phyloP scores from a whole-genome alignment of 2,888 invertebrate species.

The Microchrysa polita region DNA sequence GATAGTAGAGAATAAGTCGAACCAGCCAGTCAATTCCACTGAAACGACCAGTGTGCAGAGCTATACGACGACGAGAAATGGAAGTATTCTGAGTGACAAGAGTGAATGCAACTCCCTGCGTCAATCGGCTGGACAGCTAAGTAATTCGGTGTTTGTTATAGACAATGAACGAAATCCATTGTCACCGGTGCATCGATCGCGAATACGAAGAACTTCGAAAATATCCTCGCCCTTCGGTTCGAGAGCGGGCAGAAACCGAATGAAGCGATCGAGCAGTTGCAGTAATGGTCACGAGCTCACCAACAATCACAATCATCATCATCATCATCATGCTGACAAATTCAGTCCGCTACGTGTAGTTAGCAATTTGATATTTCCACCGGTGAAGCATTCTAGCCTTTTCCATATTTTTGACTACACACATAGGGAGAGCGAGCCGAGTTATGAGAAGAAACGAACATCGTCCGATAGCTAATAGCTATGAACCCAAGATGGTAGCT shows the following conservation, averaged over 20 bases:
- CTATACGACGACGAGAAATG: conserved; percentile 52
- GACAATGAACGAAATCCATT: conserved; percentile 56
- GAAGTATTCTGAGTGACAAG: conserved; percentile 29
- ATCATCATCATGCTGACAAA: conserved; percentile 55
- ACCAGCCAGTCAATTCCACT: conserved; percentile 49
- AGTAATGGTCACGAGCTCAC: conserved; percentile 51
- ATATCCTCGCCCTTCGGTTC: conserved; percentile 51
- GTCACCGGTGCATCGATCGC: conserved; percentile 40
- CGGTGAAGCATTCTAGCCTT: conserved; percentile 62
- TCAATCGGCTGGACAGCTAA: conserved; percentile 35
- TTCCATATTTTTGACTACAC: conserved; percentile 58
- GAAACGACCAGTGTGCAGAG: conserved; percentile 51
- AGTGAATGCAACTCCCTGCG: conserved; percentile 21
- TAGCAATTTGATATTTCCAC: conserved; percentile 63
- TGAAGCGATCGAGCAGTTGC: conserved; percentile 52
- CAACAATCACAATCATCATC: conserved; percentile 45
- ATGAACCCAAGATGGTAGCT: neutral
- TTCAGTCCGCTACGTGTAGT: conserved; percentile 65
- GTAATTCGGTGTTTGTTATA: conserved; percentile 56
- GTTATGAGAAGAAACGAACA: conserved; percentile 33
- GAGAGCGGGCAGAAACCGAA: conserved; percentile 46
- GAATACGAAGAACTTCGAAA: conserved; percentile 45
- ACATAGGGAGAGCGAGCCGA: conserved; percentile 11
- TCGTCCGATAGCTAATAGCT: conserved; percentile 40
- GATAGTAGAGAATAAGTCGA: conserved; percentile 12